phyloP scores from a whole-genome alignment of 2,113 vertebrate species.

The Protobothrops mucrosquamatus region DNA sequence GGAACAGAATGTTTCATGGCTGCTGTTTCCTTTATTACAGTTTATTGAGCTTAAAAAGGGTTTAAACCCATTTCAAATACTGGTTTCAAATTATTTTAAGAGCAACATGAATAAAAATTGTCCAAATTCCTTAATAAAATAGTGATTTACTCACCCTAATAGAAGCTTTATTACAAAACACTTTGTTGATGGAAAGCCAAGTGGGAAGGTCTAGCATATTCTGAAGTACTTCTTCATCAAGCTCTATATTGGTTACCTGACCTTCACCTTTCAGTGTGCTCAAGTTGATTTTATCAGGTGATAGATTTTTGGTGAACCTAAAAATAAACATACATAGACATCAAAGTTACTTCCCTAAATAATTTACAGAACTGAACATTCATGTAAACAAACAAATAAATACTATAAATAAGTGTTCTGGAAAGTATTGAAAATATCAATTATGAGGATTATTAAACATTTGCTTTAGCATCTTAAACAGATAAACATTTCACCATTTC shows the following conservation, averaged over 20 bases:
- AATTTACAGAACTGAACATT: not conserved
- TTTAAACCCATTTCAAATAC: not conserved
- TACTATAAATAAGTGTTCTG: not conserved
- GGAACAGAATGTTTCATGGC: not conserved
- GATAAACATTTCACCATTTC: not conserved
- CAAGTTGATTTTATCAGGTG: conserved; percentile 98
- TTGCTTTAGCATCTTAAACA: not conserved
- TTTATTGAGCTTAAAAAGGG: not conserved
- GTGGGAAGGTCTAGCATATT: conserved; percentile 98
- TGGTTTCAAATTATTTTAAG: conserved; percentile 4
- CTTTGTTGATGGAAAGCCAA: conserved; percentile 96
- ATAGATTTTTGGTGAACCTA: conserved; percentile 99
- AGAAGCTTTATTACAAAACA: conserved; percentile 95
- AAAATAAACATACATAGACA: conserved; percentile 43
- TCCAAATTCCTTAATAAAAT: not conserved
- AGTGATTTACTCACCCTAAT: conserved; percentile 83
- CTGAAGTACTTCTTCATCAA: conserved; percentile 97
- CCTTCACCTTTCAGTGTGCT: conserved; percentile 97
- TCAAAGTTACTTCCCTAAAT: conserved; percentile 11
- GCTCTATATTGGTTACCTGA: conserved; percentile 95
- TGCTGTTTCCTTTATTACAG: not conserved
- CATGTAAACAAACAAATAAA: not conserved
- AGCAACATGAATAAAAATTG: not conserved
- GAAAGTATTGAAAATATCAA: not conserved
- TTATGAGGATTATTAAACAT: not conserved